Percentiles rank a stretch among this genome's conserved stretches.
These are phyloP conservation scores for Dolichomitus sp. DNA, from an alignment of 2,888 invertebrate species.

Conservation along the genomic window DNA sequence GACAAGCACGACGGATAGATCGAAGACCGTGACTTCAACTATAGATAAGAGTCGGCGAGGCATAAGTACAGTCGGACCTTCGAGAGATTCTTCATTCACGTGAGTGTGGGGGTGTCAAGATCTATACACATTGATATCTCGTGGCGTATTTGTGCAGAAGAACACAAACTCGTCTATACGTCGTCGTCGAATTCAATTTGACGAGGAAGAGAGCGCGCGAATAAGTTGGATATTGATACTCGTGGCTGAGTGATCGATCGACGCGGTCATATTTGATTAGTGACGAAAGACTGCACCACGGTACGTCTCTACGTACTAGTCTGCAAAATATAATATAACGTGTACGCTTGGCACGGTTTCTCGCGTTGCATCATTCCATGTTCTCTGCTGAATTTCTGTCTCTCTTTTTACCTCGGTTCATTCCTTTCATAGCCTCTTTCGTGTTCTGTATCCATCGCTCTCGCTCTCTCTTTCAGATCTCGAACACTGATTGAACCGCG, in stretches of 20 bases:
- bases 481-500: constrained; percentile 32
- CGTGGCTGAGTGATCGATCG: constrained; percentile 57
- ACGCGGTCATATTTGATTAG: constrained; percentile 50
- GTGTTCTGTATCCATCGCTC: background rate
- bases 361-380: constrained; percentile 3
- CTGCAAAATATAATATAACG: constrained; percentile 26
- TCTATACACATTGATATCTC: constrained; percentile 54
- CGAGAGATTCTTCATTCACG: constrained; percentile 43
- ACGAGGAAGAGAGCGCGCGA: constrained; percentile 33
- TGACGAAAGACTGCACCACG: constrained; percentile 34
- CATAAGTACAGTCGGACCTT: constrained; percentile 25
- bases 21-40: constrained; percentile 57
- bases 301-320: constrained; percentile 31
- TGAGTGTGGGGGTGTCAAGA: constrained; percentile 48
- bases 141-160: constrained; percentile 57
- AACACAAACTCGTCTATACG: constrained; percentile 48
- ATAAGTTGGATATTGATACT: constrained; percentile 50
- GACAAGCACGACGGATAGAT: constrained; percentile 54
- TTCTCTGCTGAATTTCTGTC: constrained; percentile 22
- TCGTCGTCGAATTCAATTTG: constrained; percentile 40
- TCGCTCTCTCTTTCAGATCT: constrained; percentile 22
- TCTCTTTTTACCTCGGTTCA: constrained; percentile 26
- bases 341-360: constrained; percentile 38
- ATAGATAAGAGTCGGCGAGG: constrained; percentile 30
- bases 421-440: constrained; percentile 24